Percentiles rank a stretch among this genome's conserved stretches.
phyloP scores from a whole-genome alignment of 2,888 invertebrate genomes.

The Microctonus aethiopoides region DNA sequence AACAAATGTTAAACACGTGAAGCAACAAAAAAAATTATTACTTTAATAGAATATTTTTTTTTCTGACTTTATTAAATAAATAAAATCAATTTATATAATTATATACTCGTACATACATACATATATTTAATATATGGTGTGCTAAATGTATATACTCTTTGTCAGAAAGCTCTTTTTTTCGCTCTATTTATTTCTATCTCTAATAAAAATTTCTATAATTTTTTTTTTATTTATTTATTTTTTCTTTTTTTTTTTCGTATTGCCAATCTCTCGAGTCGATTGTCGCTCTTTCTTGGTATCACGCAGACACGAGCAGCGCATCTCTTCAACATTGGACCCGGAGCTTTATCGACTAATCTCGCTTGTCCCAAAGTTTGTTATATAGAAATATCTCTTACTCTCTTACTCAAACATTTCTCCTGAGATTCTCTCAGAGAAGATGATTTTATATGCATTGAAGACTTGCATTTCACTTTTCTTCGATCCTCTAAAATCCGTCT shows the following conservation, averaged over 20 bases:
- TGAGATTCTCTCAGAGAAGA: slow-evolving; percentile 10
- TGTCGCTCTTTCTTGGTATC: neutral
- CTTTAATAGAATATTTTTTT: neutral
- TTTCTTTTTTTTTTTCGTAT: neutral
- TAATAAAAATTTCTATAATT: neutral
- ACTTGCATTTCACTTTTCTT: slow-evolving; percentile 4
- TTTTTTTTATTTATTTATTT: neutral
- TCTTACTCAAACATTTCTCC: neutral
- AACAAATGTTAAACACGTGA: neutral
- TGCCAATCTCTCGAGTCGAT: slow-evolving; percentile 3
- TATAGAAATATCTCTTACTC: neutral
- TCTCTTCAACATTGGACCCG: slow-evolving; percentile 18
- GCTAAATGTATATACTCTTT: too few relatives aligned
- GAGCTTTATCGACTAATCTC: slow-evolving; percentile 58
- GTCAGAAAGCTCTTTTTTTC: too few relatives aligned
- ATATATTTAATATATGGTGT: too few relatives aligned
- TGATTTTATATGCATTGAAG: slow-evolving; percentile 41
- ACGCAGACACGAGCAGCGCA: neutral
- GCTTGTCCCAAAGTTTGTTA: slow-evolving; percentile 44
- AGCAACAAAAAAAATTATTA: neutral
- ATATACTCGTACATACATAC: neutral
- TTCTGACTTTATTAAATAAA: neutral
- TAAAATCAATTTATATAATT: neutral
- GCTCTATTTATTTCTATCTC: neutral
- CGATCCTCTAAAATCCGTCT: neutral